Base-by-base conservation (phyloP, 1,140 invertebrate genomes). In the Oscheius sp. region DNA sequence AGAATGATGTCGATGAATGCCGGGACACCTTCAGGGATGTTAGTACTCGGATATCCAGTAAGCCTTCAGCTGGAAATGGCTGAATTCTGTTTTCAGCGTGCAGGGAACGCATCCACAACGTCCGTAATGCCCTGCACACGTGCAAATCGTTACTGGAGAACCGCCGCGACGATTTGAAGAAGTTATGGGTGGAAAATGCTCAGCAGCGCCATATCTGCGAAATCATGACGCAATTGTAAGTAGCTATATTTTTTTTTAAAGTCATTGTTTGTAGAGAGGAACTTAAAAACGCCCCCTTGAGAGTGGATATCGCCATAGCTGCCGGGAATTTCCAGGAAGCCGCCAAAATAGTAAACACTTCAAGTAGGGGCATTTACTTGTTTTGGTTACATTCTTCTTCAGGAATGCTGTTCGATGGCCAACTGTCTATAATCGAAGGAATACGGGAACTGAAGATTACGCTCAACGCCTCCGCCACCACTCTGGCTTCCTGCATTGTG, bases 131-230 rank as follows among this genome's bases (percentile, higher is more conserved):
- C 81, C 87, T 98, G 7, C 89, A 90, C 59, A 92, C 92, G 3
- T 97, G 94, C 85, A 94, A 95, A 84, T 91, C 90, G 26, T 86
- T 97, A 32, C 85, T 99, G 46, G 90, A 93, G 73, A 94, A 94
- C 85, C 90, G 93, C 73, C 88, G 94, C 58, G 94, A 96, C 80
- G 95, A 98, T 85, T 86, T 99, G 46, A 90, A 93, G 78, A 91
- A 94, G 79, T 66, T 83, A n/a, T 83, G 81, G 81, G 58, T 84
- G n/a, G 81, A 83, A 66, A 83, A 78, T 67, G 70, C 75, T 26
- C 76, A 83, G 46, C 81, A 83, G 67, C 77, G 79, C 26, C 52
- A 73, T 36, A 69, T 83, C n/a, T 69, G 68, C 34, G 68, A 77
- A 20, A 82, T 83, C 52, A 67, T 84, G 34, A 46, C 79, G 13